Conservation (phyloP, 1,140 invertebrate species). For the Drosophila athabasca region DNA sequence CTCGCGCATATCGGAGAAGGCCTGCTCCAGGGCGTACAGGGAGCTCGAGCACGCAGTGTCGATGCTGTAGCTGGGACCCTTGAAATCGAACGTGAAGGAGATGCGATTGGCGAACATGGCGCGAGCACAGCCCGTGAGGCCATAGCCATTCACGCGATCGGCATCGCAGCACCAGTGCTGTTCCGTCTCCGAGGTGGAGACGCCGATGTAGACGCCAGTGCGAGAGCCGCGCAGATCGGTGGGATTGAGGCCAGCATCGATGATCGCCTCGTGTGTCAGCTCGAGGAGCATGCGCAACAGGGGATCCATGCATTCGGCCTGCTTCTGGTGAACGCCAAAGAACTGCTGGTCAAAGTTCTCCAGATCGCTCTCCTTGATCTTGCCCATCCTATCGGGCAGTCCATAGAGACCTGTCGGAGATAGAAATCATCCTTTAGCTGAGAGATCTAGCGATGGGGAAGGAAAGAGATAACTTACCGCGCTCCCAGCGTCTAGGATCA, state of each 20-base stretch:
- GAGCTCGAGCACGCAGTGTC: constrained; percentile 98
- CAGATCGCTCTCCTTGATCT: constrained; percentile 95
- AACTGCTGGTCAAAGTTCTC: constrained; percentile 95
- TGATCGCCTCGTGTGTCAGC: constrained; percentile 95
- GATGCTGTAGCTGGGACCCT: constrained; percentile 94
- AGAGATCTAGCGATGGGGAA: neutral
- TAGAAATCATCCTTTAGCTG: neutral
- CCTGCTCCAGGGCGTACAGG: constrained; percentile 94
- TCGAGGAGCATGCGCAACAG: constrained; percentile 96
- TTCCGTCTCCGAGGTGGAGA: constrained; percentile 93
- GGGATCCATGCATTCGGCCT: constrained; percentile 98
- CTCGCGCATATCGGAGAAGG: constrained; percentile 90
- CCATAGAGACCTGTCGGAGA: constrained; percentile 87
- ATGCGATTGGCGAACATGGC: constrained; percentile 98
- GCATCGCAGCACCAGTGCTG: constrained; percentile 91
- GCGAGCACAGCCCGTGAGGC: constrained; percentile 94
- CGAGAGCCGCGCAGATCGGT: constrained; percentile 90
- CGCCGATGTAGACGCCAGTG: constrained; percentile 96
- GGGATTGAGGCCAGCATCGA: constrained; percentile 96
- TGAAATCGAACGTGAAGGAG: constrained; percentile 97
- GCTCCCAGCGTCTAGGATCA: constrained; percentile 91
- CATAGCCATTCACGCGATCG: constrained; percentile 94
- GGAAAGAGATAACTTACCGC: constrained; percentile 73
- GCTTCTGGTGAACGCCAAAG: constrained; percentile 96
- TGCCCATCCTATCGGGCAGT: constrained; percentile 93